Evolutionary conservation across 1,140 invertebrate genomes (phyloP).

Genomic region (Cardiocondyla obscurior): DNA sequence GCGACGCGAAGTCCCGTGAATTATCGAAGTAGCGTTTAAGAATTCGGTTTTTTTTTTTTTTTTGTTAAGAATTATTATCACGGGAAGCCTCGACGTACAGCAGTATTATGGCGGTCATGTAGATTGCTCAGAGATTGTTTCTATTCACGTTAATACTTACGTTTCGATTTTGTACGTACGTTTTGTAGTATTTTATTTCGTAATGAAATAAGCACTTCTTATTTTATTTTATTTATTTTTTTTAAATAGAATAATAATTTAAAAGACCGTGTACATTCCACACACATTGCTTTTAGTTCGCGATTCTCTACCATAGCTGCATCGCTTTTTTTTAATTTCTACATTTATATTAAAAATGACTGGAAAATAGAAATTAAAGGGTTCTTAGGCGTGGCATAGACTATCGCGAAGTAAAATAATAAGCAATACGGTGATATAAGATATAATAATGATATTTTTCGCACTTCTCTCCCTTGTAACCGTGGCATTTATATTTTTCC

Average conservation of each 20-base stretch:
- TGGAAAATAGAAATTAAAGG: constrained; percentile 13
- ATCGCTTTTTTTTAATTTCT: constrained; percentile 40
- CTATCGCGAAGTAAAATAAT: constrained; percentile 2
- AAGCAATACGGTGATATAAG: no score
- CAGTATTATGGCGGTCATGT: not conserved
- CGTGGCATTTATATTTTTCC: not conserved
- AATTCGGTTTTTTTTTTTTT: not conserved
- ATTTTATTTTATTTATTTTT: not conserved
- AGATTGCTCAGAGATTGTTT: not conserved
- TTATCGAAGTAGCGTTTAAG: not conserved
- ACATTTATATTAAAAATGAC: not conserved
- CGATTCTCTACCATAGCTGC: not conserved
- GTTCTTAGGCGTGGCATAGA: not conserved
- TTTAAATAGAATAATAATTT: no score
- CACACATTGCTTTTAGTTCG: not conserved
- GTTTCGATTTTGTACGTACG: constrained; percentile 2
- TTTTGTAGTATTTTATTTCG: constrained; percentile 2
- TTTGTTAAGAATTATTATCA: not conserved
- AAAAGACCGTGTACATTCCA: not conserved
- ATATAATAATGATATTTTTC: not conserved
- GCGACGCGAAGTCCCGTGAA: not conserved
- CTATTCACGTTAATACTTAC: not conserved
- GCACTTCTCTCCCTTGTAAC: no score
- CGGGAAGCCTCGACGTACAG: not conserved
- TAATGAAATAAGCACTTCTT: not conserved